phyloP scores from a whole-genome alignment of 1,140 invertebrate genomes.

The Drosophila repletoides region DNA sequence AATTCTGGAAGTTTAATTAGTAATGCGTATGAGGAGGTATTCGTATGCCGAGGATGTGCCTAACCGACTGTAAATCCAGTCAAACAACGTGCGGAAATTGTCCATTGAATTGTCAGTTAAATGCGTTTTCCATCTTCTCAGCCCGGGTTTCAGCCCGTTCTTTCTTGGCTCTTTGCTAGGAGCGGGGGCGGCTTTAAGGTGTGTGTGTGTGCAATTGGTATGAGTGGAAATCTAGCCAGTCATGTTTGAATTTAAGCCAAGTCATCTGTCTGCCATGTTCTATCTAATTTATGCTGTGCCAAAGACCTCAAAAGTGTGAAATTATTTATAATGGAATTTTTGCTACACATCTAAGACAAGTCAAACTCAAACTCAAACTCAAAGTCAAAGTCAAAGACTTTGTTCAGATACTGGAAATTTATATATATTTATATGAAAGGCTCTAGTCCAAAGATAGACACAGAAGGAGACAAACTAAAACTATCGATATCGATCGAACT shows the following conservation, averaged over 20 bases:
- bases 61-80: background rate
- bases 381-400: background rate
- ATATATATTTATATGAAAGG: too few species aligned
- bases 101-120: background rate
- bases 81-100: background rate
- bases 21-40: background rate
- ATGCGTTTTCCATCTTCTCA: too few species aligned
- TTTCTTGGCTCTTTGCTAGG: too few species aligned
- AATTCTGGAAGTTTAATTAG: too few species aligned
- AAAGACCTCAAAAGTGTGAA: conserved; percentile 46
- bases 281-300: conserved; percentile 60
- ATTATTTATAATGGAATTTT: conserved; percentile 72
- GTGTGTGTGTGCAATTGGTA: background rate
- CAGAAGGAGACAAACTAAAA: background rate
- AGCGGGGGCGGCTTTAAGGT: background rate
- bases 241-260: conserved; percentile 12
- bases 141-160: too few species aligned
- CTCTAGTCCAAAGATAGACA: too few species aligned
- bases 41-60: too few species aligned
- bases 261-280: conserved; percentile 37
- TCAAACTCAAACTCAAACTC: too few species aligned
- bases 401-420: too few species aligned
- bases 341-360: conserved; percentile 33
- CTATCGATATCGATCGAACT: too few species aligned
- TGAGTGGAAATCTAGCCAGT: background rate